Base-by-base conservation (phyloP, 2,797 vertebrate genomes). In the Threskiornis aethiopicus region DNA sequence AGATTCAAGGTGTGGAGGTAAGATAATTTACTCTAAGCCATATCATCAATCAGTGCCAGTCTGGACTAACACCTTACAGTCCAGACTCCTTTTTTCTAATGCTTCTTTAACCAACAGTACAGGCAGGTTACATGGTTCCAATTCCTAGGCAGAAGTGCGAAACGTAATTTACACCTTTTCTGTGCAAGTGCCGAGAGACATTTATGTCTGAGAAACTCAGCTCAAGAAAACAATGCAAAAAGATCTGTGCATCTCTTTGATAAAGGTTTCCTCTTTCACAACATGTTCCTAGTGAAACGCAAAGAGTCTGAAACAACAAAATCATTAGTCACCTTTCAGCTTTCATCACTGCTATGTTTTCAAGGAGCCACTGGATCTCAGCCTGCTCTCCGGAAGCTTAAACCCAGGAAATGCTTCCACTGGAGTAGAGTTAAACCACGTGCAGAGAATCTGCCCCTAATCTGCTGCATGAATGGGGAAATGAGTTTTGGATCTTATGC, bases 81-180 rank as follows among this genome's bases (percentile, higher is more conserved):
- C 49, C 64, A 35, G 21, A 67, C 28, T 85, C 55, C 44, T 86
- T 58, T 82, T 35, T 83, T 89, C 62, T 73, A 90, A 94, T 61
- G 55, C 59, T 93, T 70, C 84, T 92, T 92, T 78, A 94, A 76
- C 94, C 86, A 84, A n/a, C 65, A 85, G 67, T 21, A 83, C 41
- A 81, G 67, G 72, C 55, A 91, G 84, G 82, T 89, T 71, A 88
- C 33, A n/a, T n/a, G 78, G 81, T 46, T 85, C 69, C 47, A 64
- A 8, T 85, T 84, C 84, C 57, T 69, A 78, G 69, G 75, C 42
- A 87, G 75, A 92, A 92, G 90, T 79, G 95, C 81, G 93, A 97
- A 96, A 97, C 65, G 82, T 44, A 97, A 97, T 97, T 96, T 95
- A 78, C 96, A 96, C 84, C 82, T 95, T 64, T 72, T 51, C 64